Conservation (phyloP, 2,888 invertebrate genomes). For the Eucera pruinosa region DNA sequence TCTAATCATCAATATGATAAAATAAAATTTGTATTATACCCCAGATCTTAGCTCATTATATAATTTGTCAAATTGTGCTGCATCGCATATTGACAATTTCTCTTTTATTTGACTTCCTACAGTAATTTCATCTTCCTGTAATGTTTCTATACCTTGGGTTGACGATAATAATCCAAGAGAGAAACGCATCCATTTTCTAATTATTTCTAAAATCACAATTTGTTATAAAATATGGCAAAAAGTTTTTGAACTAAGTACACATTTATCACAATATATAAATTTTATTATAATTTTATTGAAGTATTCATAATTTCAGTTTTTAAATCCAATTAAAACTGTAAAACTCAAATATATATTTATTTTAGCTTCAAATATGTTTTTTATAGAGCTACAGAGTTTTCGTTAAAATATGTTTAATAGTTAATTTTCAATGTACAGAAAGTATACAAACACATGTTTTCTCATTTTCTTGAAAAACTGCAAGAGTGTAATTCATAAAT, state of each 20-base stretch:
- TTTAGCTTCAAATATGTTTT: too few relatives aligned
- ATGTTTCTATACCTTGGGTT: constrained; percentile 76
- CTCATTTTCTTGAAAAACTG: too few relatives aligned
- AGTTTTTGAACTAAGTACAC: background rate
- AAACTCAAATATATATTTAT: too few relatives aligned
- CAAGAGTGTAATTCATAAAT: too few relatives aligned
- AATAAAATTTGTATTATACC: constrained; percentile 64
- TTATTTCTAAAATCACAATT: constrained; percentile 69
- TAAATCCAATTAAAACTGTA: too few relatives aligned
- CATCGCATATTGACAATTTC: constrained; percentile 77
- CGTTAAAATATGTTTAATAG: too few relatives aligned
- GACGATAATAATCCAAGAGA: constrained; percentile 80
- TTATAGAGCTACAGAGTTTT: too few relatives aligned
- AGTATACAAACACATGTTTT: too few relatives aligned
- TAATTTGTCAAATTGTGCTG: constrained; percentile 79
- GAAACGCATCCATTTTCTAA: constrained; percentile 77
- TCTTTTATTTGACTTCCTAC: constrained; percentile 78
- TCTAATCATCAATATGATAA: background rate
- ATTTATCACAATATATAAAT: too few relatives aligned
- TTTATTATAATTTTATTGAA: too few relatives aligned
- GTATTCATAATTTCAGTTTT: too few relatives aligned
- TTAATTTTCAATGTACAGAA: too few relatives aligned
- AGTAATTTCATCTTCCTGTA: constrained; percentile 80
- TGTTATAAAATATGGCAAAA: background rate
- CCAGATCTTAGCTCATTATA: constrained; percentile 80